Evolutionary conservation across 1,140 invertebrate genomes (phyloP), one percentile per base, ranked within the genome.

Genomic region (Uloborus diversus): DNA sequence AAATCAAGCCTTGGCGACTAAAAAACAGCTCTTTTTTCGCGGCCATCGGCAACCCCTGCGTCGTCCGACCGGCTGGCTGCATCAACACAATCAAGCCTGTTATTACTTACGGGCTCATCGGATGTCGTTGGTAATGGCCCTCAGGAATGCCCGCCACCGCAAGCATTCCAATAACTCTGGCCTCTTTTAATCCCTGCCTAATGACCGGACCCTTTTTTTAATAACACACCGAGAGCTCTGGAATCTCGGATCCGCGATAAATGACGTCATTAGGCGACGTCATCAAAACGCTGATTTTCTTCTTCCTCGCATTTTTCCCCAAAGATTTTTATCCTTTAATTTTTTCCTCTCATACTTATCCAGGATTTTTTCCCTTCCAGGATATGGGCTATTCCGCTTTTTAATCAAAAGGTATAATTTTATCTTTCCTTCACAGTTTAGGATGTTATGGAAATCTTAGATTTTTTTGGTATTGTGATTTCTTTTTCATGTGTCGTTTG

Each of bases 221-320:
- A 42, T 42, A 42, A 42, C 37, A 30, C 47, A 25, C 28, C 47
- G 13, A 27, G 27, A 61, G 14, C 57, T 30, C 57, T 20, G 53
- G 53, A 57, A 25, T 27, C 20, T 57, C 53, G 53, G 27, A 9
- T 42, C 17, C 37, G 37, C 65, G 47, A 73, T 73, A 73, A 73
- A 73, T 73, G 69, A 73, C 69, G 69, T 73, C 69, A 73, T 73
- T 73, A 73, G 49, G 69, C 69, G 53, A 73, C 69, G 69, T 73
- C 69, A 73, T 73, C 69, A 73, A 73, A 73, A 73, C 69, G 69
- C 56, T 61, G 69, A 73, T 73, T 73, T 73, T 73, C 56, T 73
- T 73, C 69, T 73, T 73, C 47, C 23, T 20, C 47, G 35, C 53
- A 23, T 32, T 13, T 30, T 30, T 14, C 64, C 20, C 17, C 64